Evolutionary conservation across 2,888 invertebrate species (phyloP).

Genomic region (Pollenia amentaria): DNA sequence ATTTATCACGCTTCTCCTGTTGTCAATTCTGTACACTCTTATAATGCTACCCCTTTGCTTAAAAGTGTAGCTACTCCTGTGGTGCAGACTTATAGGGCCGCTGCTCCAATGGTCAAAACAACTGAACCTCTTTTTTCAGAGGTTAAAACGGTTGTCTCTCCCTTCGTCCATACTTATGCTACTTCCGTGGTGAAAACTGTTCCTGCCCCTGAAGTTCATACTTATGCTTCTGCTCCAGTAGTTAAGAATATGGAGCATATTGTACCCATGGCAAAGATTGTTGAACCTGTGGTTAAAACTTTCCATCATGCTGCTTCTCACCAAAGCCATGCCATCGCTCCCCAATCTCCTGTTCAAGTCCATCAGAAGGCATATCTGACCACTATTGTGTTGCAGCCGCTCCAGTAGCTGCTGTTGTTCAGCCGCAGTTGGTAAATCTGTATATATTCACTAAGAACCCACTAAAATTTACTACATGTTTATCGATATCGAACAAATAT

Average conservation of each 20-base stretch:
- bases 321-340: conserved; percentile 34
- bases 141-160: conserved; percentile 77
- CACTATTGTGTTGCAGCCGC: conserved; percentile 35
- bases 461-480: too few species aligned
- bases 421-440: conserved; percentile 30
- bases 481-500: too few species aligned
- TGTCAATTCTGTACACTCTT: conserved; percentile 63
- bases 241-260: conserved; percentile 68
- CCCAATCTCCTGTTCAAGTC: conserved; percentile 29
- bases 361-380: conserved; percentile 34
- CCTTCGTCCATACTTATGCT: conserved; percentile 32
- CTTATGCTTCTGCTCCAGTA: conserved; percentile 46
- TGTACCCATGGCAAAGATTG: conserved; percentile 74
- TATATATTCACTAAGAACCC: conserved; percentile 28
- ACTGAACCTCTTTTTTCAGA: too few species aligned
- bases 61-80: conserved; percentile 38
- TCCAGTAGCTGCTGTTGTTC: conserved; percentile 40
- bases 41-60: conserved; percentile 73
- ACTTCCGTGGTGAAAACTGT: conserved; percentile 68
- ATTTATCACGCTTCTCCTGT: conserved; percentile 67
- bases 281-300: conserved; percentile 50
- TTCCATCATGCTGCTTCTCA: conserved; percentile 22
- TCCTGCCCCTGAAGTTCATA: conserved; percentile 1
- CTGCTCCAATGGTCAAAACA: conserved; percentile 79
- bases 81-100: conserved; percentile 16